Evolutionary conservation across 2,888 invertebrate species (phyloP), one percentile per base, ranked within the genome.

Genomic region (Parnassius glacialis): DNA sequence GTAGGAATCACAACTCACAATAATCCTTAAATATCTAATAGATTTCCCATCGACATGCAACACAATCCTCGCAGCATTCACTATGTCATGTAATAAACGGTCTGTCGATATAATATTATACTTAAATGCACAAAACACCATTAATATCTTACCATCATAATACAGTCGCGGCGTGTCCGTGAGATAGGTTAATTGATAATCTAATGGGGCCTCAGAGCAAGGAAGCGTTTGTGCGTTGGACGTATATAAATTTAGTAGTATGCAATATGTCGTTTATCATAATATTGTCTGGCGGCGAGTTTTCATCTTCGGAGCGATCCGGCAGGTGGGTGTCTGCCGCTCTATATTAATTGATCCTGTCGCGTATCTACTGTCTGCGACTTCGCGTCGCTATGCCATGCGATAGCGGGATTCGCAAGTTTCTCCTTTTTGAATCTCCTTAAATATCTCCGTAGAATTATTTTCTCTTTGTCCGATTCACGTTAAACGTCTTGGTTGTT

Each of bases 261-360:
- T 78, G 71, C 75, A 76, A 70, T 74, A 74, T 81, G 76, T 78
- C 79, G 79, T 87, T 85, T 81, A 85, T 87, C 86, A 86, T 85
- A 86, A 85, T 84, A 81, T 83, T 83, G 85, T 83, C 77, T 77
- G 70, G 76, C 79, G 81, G 79, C 70, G 66, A 70, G 76, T 78
- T 79, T 80, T 81, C 80, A 84, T 82, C 79, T 80, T 68, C 60
- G 65, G 70, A 69, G 73, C 68, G 64, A 64, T 70, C 13, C 48
- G 68, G 78, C 83, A 85, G 84, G 85, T 85, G 83, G 85, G 83
- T 81, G 83, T 83, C 16, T 43, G 20, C 79, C 75, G 73, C 68
- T 71, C 45, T 12, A 77, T 83, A 84, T 85, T 84, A 85, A 85
- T 85, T 83, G 78, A 81, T 83, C 78, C 80, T 81, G 80, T 75